Evolutionary conservation across 2,797 vertebrate genomes (phyloP), one percentile per base, ranked within the genome.

Genomic region (Neosilurus hyrtlii): DNA sequence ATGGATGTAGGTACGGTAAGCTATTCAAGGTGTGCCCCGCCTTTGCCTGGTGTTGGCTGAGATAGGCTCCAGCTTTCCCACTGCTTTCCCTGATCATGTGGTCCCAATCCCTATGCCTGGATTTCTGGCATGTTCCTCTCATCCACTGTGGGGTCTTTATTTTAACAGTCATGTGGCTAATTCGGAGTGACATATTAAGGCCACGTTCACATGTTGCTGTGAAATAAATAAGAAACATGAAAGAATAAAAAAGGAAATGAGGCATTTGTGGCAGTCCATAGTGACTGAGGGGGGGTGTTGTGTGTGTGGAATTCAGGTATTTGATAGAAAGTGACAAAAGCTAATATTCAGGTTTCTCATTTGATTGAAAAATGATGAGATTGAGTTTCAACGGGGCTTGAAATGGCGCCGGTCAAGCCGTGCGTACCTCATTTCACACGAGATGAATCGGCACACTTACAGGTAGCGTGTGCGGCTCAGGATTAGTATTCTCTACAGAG

Each of bases 171-270:
- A n/a, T 87, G 88, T 88, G 52, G 83, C 86, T 90, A 91, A 92
- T 91, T 92, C 84, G 79, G 89, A 84, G 86, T 89, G 91, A 92
- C 89, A 90, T 87, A 91, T 92, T 91, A 91, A 79, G 91, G 90
- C 88, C 90, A 87, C 66, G 79, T 88, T 89, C 82, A 77, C 86
- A 84, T 83, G 86, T 89, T 72, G 73, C 43, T 30, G 20, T 83
- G 54, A 71, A 84, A 87, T 57, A 80, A 49, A 61, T 66, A 79
- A 82, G 56, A 63, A 82, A 82, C 52, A 62, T 26, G 63, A 74
- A 82, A 83, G 35, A 62, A 75, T 43, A 24, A 80, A 83, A 80
- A 72, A 83, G 80, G 83, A 82, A 85, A 76, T 74, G 79, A 89
- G 83, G 82, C 82, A 63, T 68, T 72, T 85, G 77, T 86, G 81